Evolutionary conservation across 2,797 vertebrate species (phyloP).

Genomic region (Cyprinella venusta): DNA sequence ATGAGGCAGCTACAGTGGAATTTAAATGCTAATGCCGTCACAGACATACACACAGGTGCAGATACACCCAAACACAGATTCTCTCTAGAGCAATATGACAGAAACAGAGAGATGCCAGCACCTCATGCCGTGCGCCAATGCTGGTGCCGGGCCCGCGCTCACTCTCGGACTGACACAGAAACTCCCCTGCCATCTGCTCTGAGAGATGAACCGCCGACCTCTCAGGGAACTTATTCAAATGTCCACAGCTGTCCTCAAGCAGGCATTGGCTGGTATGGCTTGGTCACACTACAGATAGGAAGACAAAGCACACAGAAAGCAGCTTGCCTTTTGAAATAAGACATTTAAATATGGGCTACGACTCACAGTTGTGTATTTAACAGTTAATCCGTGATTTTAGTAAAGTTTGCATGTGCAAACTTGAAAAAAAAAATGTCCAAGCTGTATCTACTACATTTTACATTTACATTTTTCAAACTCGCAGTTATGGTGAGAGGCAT

Average conservation of each 20-base stretch:
- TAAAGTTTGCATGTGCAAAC: background rate
- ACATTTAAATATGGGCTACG: conserved; percentile 2
- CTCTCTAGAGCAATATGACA: conserved; percentile 45
- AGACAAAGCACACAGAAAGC: conserved; percentile 32
- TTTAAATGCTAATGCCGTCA: conserved; percentile 33
- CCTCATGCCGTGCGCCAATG: conserved; percentile 39
- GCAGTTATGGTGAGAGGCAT: no score
- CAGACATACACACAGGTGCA: conserved; percentile 36
- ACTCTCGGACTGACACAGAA: conserved; percentile 61
- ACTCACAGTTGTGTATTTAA: background rate
- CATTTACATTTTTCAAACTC: no score
- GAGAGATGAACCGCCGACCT: conserved; percentile 57
- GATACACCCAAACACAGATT: conserved; percentile 26
- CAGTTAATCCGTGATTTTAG: background rate
- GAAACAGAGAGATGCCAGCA: conserved; percentile 36
- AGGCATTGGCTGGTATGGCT: conserved; percentile 35
- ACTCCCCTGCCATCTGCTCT: conserved; percentile 71
- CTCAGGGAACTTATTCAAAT: conserved; percentile 64
- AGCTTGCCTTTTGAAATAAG: background rate
- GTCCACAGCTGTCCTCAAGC: conserved; percentile 61
- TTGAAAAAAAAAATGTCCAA: background rate
- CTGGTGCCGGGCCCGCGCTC: conserved; percentile 58
- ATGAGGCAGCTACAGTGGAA: conserved; percentile 31
- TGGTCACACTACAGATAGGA: conserved; percentile 13
- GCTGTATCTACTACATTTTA: background rate